A percentile compares a stretch with the other conserved stretches of the same genome.
Evolutionary conservation across 2,797 vertebrate genomes (phyloP).

Genomic region (Enteromius treurensis): DNA sequence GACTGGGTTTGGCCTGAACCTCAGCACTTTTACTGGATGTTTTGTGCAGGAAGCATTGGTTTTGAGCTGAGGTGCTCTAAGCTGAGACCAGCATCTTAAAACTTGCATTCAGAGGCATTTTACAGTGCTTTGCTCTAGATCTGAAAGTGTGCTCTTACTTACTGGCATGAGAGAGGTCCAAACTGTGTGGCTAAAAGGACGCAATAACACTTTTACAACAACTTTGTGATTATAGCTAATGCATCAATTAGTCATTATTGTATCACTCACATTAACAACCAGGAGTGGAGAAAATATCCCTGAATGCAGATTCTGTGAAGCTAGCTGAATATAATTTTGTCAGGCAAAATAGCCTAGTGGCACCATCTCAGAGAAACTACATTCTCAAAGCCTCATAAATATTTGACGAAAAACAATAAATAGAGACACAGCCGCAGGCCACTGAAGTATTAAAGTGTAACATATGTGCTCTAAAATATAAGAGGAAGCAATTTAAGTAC

Average conservation of each 20-base stretch:
- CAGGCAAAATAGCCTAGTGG: constrained; percentile 6
- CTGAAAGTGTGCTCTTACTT: constrained; percentile 59
- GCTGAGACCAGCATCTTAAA: constrained; percentile 66
- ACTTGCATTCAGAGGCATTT: constrained; percentile 64
- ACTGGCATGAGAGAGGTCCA: constrained; percentile 10
- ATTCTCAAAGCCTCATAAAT: constrained; percentile 51
- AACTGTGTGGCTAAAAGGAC: constrained; percentile 2
- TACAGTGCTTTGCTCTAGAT: constrained; percentile 67
- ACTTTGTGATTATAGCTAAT: neutral
- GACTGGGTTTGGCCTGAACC: constrained; percentile 71
- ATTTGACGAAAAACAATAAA: constrained; percentile 64
- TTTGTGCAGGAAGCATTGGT: constrained; percentile 64
- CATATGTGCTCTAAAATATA: constrained; percentile 24
- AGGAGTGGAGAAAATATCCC: neutral
- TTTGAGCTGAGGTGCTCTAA: constrained; percentile 63
- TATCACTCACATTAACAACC: constrained; percentile 7
- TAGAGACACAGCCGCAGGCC: constrained; percentile 39
- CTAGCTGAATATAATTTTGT: constrained; percentile 10
- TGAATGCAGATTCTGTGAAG: neutral
- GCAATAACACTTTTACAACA: constrained; percentile 6
- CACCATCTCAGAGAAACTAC: constrained; percentile 47
- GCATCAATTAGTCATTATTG: constrained; percentile 3
- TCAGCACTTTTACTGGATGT: constrained; percentile 58
- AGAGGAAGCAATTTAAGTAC: constrained; percentile 4
- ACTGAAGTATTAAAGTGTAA: constrained; percentile 25